phyloP scores from a whole-genome alignment of 2,888 invertebrate species.

The Disparrhopalites patrizii region DNA sequence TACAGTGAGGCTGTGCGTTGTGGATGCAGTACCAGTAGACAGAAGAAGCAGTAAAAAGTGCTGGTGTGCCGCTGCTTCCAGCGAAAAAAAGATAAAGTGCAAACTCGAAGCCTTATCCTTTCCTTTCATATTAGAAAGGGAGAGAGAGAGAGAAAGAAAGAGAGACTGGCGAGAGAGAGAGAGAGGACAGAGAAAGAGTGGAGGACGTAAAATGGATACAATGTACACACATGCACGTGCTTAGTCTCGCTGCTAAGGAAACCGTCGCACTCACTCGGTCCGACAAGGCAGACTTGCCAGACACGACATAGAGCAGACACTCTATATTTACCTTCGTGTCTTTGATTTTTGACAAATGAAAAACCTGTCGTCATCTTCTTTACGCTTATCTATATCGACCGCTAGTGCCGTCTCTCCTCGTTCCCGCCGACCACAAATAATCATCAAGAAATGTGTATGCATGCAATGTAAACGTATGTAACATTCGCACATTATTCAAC shows the following conservation, averaged over 20 bases:
- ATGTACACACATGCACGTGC: neutral
- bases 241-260: slow-evolving; percentile 9
- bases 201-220: slow-evolving; percentile 6
- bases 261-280: slow-evolving; percentile 13
- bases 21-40: neutral
- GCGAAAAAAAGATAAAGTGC: slow-evolving; percentile 17
- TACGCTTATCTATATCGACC: slow-evolving; percentile 24
- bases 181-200: neutral
- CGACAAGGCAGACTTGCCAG: slow-evolving; percentile 11
- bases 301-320: slow-evolving; percentile 15
- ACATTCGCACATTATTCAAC: slow-evolving; percentile 9
- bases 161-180: neutral
- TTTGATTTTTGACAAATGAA: slow-evolving; percentile 21
- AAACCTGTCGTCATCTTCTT: slow-evolving; percentile 24
- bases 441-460: no score
- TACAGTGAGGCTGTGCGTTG: neutral
- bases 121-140: neutral
- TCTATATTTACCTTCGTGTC: slow-evolving; percentile 28
- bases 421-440: slow-evolving; percentile 15
- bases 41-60: no score
- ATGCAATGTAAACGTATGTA: no score
- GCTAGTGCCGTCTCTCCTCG: slow-evolving; percentile 7
- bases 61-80: neutral
- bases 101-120: slow-evolving; percentile 13
- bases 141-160: neutral